These are phyloP conservation scores for Carassius auratus DNA, from an alignment of 2,113 vertebrate species.

Conservation along the genomic window DNA sequence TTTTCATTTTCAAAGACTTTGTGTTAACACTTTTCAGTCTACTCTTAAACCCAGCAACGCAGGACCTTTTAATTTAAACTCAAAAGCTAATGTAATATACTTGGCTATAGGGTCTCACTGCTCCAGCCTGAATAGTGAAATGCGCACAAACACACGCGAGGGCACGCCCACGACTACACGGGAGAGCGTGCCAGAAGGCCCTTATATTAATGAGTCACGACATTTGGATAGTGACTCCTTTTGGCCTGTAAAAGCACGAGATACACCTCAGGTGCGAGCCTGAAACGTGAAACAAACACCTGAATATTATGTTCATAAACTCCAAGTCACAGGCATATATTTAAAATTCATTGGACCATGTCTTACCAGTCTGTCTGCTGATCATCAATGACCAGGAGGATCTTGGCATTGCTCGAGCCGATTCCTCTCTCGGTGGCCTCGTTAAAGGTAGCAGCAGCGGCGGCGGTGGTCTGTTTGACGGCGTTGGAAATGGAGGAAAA, in stretches of 20 bases:
- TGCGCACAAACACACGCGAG: conserved; percentile 36
- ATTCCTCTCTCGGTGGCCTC: conserved; percentile 84
- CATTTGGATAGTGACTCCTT: conserved; percentile 10
- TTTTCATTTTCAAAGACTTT: not conserved
- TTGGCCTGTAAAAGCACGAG: conserved; percentile 13
- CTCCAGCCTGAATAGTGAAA: not conserved
- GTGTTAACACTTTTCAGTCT: too few relatives aligned
- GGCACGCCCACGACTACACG: conserved; percentile 28
- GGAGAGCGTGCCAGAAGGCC: conserved; percentile 14
- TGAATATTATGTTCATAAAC: not conserved
- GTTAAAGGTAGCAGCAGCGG: conserved; percentile 83
- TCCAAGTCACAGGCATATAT: too few relatives aligned
- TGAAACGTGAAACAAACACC: not conserved
- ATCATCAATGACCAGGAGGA: conserved; percentile 87
- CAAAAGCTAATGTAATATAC: not conserved
- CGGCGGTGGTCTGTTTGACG: conserved; percentile 90
- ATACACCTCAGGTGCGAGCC: conserved; percentile 19
- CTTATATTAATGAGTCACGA: conserved; percentile 31
- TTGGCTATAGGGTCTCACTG: not conserved
- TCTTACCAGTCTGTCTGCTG: conserved; percentile 90
- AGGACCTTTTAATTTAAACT: not conserved
- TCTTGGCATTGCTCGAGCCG: conserved; percentile 76
- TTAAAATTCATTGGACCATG: not conserved
- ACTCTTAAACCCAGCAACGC: not conserved
- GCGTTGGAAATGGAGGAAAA: conserved; percentile 91